These are phyloP conservation scores for Dastarcus helophoroides DNA, from an alignment of 2,888 invertebrate species.

Conservation along the genomic window DNA sequence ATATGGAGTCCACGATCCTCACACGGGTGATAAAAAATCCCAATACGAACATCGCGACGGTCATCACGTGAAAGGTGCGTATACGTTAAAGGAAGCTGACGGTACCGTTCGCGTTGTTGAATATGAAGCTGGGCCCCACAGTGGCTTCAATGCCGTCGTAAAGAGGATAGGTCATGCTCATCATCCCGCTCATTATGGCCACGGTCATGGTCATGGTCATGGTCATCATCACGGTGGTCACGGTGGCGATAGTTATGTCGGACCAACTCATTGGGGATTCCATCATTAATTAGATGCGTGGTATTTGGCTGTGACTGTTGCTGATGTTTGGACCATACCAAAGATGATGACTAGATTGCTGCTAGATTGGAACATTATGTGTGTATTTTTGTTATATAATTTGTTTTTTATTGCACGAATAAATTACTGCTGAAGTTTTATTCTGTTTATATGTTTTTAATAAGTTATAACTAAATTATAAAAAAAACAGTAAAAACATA, in stretches of 20 bases:
- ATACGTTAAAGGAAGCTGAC: conserved; percentile 33
- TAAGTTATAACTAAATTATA: no score
- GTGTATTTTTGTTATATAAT: no score
- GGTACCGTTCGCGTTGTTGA: conserved; percentile 34
- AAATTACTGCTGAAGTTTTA: no score
- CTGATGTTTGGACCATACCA: no score
- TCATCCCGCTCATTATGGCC: conserved; percentile 24
- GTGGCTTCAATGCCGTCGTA: conserved; percentile 30
- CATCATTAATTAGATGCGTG: conserved; percentile 6
- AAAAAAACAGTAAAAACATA: no score
- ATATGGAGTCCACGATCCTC: conserved; percentile 34
- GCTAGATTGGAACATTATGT: no score
- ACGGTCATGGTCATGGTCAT: conserved; percentile 10
- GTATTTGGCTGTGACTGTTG: background rate
- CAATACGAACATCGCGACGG: conserved; percentile 33
- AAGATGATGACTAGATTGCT: no score
- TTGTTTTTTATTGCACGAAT: no score
- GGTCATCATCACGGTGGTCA: conserved; percentile 9
- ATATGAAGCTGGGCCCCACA: conserved; percentile 28
- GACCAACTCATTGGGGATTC: conserved; percentile 17
- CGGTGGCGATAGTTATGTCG: conserved; percentile 18
- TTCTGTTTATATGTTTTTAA: no score
- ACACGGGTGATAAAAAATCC: conserved; percentile 32
- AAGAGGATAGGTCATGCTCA: conserved; percentile 27
- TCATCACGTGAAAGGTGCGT: conserved; percentile 30